Evolutionary conservation across 2,797 vertebrate species (phyloP).

Genomic region (Meriones psammophilus): DNA sequence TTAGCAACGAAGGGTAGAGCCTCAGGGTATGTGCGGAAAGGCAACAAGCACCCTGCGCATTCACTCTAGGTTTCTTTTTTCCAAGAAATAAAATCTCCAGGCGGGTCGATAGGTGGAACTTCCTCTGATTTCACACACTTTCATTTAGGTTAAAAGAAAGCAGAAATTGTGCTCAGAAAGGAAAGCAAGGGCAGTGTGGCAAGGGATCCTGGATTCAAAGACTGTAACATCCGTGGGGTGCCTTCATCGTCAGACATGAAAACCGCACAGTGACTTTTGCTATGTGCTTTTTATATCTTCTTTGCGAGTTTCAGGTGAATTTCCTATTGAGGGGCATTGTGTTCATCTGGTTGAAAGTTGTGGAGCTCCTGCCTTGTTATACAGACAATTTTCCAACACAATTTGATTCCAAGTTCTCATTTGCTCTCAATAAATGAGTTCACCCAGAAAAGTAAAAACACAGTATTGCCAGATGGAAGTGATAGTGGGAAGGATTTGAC

Average conservation of each 20-base stretch:
- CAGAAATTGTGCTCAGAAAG: neutral
- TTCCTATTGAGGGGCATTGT: constrained; percentile 42
- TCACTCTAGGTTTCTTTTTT: neutral
- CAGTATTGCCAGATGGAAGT: neutral
- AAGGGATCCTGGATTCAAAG: constrained; percentile 1
- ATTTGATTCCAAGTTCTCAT: constrained; percentile 1
- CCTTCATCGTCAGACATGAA: neutral
- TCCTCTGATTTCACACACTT: neutral
- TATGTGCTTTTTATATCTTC: constrained; percentile 14
- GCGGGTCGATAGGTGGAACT: neutral
- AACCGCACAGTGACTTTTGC: neutral
- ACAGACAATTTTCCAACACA: constrained; percentile 33
- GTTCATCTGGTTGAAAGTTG: constrained; percentile 23
- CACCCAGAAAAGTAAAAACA: constrained; percentile 6
- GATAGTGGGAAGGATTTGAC: neutral
- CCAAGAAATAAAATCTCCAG: constrained; percentile 1
- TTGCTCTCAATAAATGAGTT: constrained; percentile 56
- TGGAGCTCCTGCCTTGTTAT: constrained; percentile 14
- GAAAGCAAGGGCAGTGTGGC: neutral
- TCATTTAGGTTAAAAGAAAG: neutral
- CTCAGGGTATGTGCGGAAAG: neutral
- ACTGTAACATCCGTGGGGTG: neutral
- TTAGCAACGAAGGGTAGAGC: rapidly evolving
- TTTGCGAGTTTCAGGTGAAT: constrained; percentile 3
- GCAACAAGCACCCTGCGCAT: neutral